Percentiles rank a stretch among this genome's conserved stretches.
phyloP scores from a whole-genome alignment of 2,113 vertebrate genomes.

The Engystomops pustulosus region DNA sequence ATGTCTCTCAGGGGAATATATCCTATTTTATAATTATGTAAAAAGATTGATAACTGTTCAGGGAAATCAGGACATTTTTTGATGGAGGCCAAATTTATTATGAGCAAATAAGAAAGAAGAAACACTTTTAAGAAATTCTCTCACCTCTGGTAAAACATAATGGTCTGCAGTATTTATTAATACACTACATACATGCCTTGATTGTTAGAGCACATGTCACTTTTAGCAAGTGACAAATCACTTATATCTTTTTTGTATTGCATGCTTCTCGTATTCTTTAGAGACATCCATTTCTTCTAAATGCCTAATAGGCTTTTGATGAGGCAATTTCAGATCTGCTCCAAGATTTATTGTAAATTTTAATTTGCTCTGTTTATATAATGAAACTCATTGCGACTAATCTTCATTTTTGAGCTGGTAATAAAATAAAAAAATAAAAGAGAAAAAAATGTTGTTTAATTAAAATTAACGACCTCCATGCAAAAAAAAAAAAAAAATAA shows the following conservation, averaged over 20 bases:
- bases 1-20: too few species aligned
- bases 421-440: slow-evolving; percentile 63
- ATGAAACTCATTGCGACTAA: slow-evolving; percentile 71
- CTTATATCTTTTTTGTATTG: background rate
- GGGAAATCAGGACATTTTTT: too few species aligned
- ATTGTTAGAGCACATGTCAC: background rate
- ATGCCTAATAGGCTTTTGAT: slow-evolving; percentile 55
- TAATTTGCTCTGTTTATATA: slow-evolving; percentile 74
- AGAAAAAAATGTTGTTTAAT: slow-evolving; percentile 67
- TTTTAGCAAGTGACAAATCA: slow-evolving; percentile 17
- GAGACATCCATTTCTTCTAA: background rate
- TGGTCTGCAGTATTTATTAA: background rate
- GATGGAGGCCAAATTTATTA: too few species aligned
- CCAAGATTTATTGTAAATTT: slow-evolving; percentile 65
- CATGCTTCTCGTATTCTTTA: background rate
- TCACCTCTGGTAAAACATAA: too few species aligned
- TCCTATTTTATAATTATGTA: too few species aligned
- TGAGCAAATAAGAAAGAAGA: too few species aligned
- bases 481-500: slow-evolving; percentile 65
- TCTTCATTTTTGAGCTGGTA: slow-evolving; percentile 67
- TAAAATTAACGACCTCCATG: slow-evolving; percentile 74
- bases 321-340: slow-evolving; percentile 60
- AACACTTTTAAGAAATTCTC: too few species aligned
- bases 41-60: too few species aligned
- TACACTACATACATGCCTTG: background rate